Percentiles rank a stretch among this genome's conserved stretches.
Evolutionary conservation across 30 jellyfish, hydroid and myxozoan species (phyloP).

Genomic region (Cassiopea andromeda): DNA sequence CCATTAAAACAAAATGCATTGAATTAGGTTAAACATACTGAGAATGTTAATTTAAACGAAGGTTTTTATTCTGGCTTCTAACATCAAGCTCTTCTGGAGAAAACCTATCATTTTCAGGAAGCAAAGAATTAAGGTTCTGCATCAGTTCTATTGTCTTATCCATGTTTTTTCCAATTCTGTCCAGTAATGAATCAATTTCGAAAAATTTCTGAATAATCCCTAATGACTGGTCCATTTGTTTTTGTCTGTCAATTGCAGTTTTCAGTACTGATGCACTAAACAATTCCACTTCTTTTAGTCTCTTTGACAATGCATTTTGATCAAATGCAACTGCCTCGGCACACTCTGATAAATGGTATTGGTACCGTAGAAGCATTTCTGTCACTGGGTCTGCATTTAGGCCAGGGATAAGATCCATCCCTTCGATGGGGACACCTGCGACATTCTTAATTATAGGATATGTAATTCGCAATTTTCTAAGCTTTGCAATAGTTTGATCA

Average conservation of each 20-base stretch:
- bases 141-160: slow-evolving; percentile 45
- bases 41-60: not conserved
- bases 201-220: slow-evolving; percentile 59
- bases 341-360: slow-evolving; percentile 91
- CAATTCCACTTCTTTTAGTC: slow-evolving; percentile 79
- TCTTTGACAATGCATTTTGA: slow-evolving; percentile 80
- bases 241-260: slow-evolving; percentile 65
- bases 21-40: not conserved
- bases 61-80: not conserved
- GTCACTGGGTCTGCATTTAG: slow-evolving; percentile 76
- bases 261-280: slow-evolving; percentile 58
- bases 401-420: slow-evolving; percentile 62
- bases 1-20: not conserved
- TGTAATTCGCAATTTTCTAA: slow-evolving; percentile 57
- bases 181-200: slow-evolving; percentile 70
- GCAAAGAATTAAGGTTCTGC: slow-evolving; percentile 56
- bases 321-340: slow-evolving; percentile 97
- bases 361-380: slow-evolving; percentile 86
- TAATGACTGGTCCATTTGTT: slow-evolving; percentile 61
- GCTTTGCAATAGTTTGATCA: slow-evolving; percentile 66
- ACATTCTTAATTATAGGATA: slow-evolving; percentile 65
- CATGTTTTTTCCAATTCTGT: slow-evolving; percentile 65
- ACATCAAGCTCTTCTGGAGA: slow-evolving; percentile 44
- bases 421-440: slow-evolving; percentile 58
- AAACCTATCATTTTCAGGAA: slow-evolving; percentile 77